Conservation (phyloP, 2,888 invertebrate genomes). For the Drosophila silvestris region DNA sequence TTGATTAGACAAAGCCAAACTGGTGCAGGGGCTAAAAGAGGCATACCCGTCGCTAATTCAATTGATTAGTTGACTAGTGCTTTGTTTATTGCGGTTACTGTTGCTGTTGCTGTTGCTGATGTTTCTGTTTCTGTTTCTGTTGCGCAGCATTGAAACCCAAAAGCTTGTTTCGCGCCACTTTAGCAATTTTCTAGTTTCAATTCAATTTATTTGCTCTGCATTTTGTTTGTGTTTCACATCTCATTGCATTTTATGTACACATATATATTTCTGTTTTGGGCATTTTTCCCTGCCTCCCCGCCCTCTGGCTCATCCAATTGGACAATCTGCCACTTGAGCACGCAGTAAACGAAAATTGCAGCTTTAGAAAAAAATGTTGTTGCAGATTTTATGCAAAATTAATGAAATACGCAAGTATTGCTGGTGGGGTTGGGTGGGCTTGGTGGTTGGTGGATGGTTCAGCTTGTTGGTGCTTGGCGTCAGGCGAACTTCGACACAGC, state of each 20-base stretch:
- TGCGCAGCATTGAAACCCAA: neutral
- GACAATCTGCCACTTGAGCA: slow-evolving; percentile 69
- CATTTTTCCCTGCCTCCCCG: neutral
- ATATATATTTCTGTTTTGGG: slow-evolving; percentile 13
- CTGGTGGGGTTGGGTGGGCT: slow-evolving; percentile 13
- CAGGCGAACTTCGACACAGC: slow-evolving; percentile 56
- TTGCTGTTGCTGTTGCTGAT: fast-evolving
- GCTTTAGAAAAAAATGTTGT: slow-evolving; percentile 21
- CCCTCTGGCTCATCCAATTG: slow-evolving; percentile 22
- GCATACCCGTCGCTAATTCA: slow-evolving; percentile 61
- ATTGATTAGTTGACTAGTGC: slow-evolving; percentile 66
- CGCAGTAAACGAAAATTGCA: slow-evolving; percentile 62
- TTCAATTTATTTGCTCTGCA: slow-evolving; percentile 55
- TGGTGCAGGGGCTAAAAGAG: neutral
- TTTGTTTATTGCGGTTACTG: neutral
- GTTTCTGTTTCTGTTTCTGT: neutral
- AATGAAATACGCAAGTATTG: slow-evolving; percentile 70
- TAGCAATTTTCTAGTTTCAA: slow-evolving; percentile 49
- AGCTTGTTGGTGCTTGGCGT: slow-evolving; percentile 24
- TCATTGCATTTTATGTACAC: slow-evolving; percentile 6
- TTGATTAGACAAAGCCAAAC: slow-evolving; percentile 47
- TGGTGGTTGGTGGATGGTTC: slow-evolving; percentile 7
- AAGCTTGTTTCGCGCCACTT: slow-evolving; percentile 37
- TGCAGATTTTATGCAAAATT: slow-evolving; percentile 70
- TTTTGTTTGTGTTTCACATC: slow-evolving; percentile 19